phyloP scores from a whole-genome alignment of 1,140 invertebrate genomes.

The Caenorhabditis tropicalis region DNA sequence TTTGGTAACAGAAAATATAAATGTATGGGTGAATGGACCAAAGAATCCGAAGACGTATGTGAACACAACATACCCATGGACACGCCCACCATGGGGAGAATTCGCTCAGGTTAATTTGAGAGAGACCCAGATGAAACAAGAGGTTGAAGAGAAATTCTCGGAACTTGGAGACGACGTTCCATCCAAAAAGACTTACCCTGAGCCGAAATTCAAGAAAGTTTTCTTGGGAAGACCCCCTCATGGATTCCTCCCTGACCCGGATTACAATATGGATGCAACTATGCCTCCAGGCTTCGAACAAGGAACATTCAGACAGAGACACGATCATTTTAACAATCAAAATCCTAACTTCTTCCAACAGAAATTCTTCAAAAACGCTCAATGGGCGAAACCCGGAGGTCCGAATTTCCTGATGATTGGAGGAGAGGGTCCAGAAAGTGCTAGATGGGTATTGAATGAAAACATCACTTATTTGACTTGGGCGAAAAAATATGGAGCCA shows the following conservation, averaged over 20 bases:
- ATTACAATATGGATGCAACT: not conserved
- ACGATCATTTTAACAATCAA: constrained; percentile 19
- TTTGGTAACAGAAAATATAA: constrained; percentile 26
- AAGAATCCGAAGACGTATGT: not conserved
- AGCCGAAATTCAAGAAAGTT: constrained; percentile 28
- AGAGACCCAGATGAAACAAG: not conserved
- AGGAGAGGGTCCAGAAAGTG: constrained; percentile 51
- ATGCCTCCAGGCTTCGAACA: not conserved
- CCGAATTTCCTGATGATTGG: constrained; percentile 57
- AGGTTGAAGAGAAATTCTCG: not conserved
- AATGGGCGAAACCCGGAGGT: constrained; percentile 50
- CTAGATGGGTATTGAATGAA: constrained; percentile 30
- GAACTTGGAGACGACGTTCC: not conserved
- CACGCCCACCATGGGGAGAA: not conserved
- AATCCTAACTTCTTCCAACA: constrained; percentile 8
- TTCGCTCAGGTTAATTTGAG: not conserved
- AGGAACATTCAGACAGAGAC: constrained; percentile 11
- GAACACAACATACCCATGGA: constrained; percentile 3
- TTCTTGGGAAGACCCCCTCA: constrained; percentile 18
- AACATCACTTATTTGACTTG: not conserved
- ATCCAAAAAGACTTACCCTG: not conserved
- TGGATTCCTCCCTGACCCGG: constrained; percentile 3
- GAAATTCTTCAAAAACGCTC: constrained; percentile 47
- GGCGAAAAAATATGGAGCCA: constrained; percentile 43
- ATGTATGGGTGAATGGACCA: constrained; percentile 25